Conservation (phyloP, 2,797 vertebrate species). For the Pipistrellus pipistrellus region DNA sequence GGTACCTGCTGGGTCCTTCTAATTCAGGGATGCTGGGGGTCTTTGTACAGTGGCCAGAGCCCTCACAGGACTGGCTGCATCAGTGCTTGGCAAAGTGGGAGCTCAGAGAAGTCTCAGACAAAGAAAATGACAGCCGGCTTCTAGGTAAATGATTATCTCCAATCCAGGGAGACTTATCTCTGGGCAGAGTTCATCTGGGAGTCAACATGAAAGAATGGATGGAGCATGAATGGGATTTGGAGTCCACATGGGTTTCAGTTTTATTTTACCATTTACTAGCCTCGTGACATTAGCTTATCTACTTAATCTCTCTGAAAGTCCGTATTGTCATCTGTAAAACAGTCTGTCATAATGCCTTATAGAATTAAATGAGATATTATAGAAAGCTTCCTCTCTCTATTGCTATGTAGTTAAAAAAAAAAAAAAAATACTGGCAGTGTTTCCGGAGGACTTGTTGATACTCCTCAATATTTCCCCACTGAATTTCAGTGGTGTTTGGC, state of each 20-base stretch:
- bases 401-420: neutral
- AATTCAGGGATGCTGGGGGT: neutral
- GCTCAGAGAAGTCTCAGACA: neutral
- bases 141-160: neutral
- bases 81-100: neutral
- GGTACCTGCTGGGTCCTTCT: neutral
- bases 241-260: neutral
- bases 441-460: neutral
- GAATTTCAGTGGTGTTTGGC: neutral
- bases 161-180: neutral
- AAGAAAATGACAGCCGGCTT: neutral
- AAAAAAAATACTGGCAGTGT: neutral
- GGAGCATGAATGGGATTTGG: neutral
- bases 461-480: neutral
- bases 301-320: slow-evolving; percentile 3
- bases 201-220: neutral
- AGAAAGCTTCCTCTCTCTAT: neutral
- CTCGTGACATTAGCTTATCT: neutral
- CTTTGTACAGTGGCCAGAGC: neutral
- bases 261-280: neutral
- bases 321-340: neutral
- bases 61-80: neutral
- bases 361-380: neutral
- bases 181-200: slow-evolving; percentile 19
- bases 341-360: neutral